Base-by-base conservation (phyloP, 2,888 invertebrate genomes). In the Cloeon dipterum region DNA sequence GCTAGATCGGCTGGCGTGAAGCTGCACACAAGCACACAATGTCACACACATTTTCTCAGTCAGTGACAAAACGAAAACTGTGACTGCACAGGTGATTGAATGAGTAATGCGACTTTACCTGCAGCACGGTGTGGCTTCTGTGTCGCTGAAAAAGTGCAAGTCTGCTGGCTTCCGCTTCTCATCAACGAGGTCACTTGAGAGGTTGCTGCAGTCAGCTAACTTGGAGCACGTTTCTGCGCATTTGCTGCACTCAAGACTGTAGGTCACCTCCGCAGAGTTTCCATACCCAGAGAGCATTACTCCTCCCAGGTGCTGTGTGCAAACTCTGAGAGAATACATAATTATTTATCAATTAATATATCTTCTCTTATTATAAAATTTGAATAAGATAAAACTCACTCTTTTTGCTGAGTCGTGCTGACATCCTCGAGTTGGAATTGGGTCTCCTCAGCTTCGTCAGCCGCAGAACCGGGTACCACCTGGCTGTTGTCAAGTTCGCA, bases 81-180 rank as follows among this genome's bases (percentile, higher is more conserved):
- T n/a, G n/a, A n/a, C n/a, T n/a, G n/a, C n/a, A n/a, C n/a, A n/a
- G n/a, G n/a, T n/a, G n/a, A n/a, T n/a, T n/a, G n/a, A n/a, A n/a
- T n/a, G n/a, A n/a, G n/a, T n/a, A n/a, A n/a, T n/a, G n/a, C n/a
- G 55, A 49, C 55, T 63, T 52, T 51, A 72, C 63, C 70, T 73
- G 33, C 66, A 54, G 14, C 65, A 57, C 2, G 68, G 69, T n/a
- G 76, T 76, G 35, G 83, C 62, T 61, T 93, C 91, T 0, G 83
- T 81, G 52, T 93, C 93, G 52, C 91, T 91, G 59, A 83, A 91
- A 62, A 89, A 89, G 53, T 88, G 79, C 46, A 77, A 71, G 52
- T 78, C 77, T 8, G 69, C 64, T 49, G 41, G 37, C 26, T 42
- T 40, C 13, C 42, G 40, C 1, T 44, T 35, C 20, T 43, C 40